phyloP scores from a whole-genome alignment of 2,888 invertebrate genomes.

The Agyllia agylla region DNA sequence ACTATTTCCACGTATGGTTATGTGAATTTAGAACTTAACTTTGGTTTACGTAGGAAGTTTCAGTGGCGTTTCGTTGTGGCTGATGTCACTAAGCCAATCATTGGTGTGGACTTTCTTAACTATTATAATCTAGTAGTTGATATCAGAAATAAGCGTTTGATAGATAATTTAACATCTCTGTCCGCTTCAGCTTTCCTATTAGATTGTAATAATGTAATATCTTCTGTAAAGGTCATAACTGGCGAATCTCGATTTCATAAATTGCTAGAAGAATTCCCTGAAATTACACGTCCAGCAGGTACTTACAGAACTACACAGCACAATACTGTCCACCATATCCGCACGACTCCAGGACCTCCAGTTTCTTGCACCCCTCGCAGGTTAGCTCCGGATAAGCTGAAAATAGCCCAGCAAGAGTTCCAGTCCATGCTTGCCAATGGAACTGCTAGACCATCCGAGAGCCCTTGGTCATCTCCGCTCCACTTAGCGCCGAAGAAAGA shows the following conservation, averaged over 20 bases:
- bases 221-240: background rate
- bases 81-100: conserved; percentile 78
- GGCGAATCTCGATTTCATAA: background rate
- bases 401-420: conserved; percentile 30
- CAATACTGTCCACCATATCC: conserved; percentile 42
- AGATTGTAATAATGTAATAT: background rate
- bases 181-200: conserved; percentile 10
- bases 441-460: conserved; percentile 62
- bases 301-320: background rate
- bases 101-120: conserved; percentile 81
- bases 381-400: conserved; percentile 46
- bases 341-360: conserved; percentile 58
- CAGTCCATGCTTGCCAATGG: conserved; percentile 44
- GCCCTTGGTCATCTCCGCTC: conserved; percentile 64
- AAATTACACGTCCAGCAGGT: conserved; percentile 21
- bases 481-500: conserved; percentile 81
- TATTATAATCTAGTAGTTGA: conserved; percentile 80
- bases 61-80: background rate
- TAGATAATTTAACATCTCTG: conserved; percentile 61
- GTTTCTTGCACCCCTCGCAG: conserved; percentile 36
- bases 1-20: conserved; percentile 80
- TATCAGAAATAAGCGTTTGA: conserved; percentile 67
- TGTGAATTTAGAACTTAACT: conserved; percentile 11
- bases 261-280: background rate
- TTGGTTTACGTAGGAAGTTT: background rate